Percentiles rank a stretch among this genome's conserved stretches.
These are phyloP conservation scores for Trichoplusia ni DNA, from an alignment of 1,140 invertebrate genomes.

Conservation along the genomic window DNA sequence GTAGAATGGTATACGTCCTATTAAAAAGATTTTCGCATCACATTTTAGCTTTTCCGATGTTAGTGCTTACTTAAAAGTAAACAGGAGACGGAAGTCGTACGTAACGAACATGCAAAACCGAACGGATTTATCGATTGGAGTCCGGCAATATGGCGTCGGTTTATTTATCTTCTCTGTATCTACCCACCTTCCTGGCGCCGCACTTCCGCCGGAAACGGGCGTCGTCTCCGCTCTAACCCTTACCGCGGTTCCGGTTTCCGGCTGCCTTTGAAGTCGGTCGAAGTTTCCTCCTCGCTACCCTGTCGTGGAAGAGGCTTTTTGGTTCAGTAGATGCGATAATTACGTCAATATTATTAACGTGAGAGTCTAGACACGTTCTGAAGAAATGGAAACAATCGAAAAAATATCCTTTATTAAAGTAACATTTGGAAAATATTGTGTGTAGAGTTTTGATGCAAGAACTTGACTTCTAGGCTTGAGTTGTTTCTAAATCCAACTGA, in stretches of 20 bases:
- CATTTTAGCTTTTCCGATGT: constrained; percentile 7
- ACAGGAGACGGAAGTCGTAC: constrained; percentile 71
- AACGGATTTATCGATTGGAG: constrained; percentile 74
- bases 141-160: constrained; percentile 73
- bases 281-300: constrained; percentile 61
- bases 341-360: constrained; percentile 18
- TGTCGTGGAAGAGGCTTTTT: constrained; percentile 47
- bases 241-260: constrained; percentile 78
- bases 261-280: constrained; percentile 67
- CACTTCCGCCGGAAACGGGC: constrained; percentile 75
- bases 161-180: constrained; percentile 71
- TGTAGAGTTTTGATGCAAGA: too few species aligned
- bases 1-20: too few species aligned
- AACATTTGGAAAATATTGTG: too few species aligned
- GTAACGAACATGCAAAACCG: constrained; percentile 70
- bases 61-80: constrained; percentile 47
- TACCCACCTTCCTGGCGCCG: constrained; percentile 77
- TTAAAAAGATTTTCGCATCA: neutral
- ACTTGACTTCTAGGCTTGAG: too few species aligned
- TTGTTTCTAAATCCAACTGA: too few species aligned
- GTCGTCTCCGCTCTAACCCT: constrained; percentile 80
- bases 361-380: neutral
- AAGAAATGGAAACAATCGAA: neutral
- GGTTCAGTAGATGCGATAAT: constrained; percentile 41
- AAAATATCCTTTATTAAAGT: neutral